Evolutionary conservation across 2,888 invertebrate species (phyloP).

Genomic region (Eupithecia dodoneata): DNA sequence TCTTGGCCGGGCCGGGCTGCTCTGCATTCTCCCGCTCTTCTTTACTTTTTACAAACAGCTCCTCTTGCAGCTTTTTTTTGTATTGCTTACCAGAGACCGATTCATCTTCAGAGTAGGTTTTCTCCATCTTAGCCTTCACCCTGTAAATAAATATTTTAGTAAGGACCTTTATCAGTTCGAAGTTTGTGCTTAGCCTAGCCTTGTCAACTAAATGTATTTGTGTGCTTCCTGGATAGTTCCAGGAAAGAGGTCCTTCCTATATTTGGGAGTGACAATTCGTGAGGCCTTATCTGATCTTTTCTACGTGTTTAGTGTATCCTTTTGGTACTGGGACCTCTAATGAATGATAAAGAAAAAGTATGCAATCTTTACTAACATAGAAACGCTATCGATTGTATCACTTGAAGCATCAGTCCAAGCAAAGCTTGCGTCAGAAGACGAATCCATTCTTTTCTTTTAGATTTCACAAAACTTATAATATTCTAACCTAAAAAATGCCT

Average conservation of each 20-base stretch:
- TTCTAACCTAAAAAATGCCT: background rate
- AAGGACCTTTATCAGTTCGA: background rate
- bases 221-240: no score
- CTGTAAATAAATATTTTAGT: constrained; percentile 25
- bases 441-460: constrained; percentile 33
- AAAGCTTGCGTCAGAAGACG: constrained; percentile 41
- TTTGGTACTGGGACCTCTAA: background rate
- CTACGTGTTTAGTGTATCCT: no score
- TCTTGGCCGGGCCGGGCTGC: constrained; percentile 5
- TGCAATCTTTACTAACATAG: constrained; percentile 25
- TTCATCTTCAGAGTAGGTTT: constrained; percentile 32
- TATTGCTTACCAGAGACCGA: constrained; percentile 37
- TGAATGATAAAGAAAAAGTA: background rate
- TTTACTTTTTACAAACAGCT: constrained; percentile 22
- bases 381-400: constrained; percentile 30
- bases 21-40: background rate
- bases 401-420: constrained; percentile 42
- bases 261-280: no score
- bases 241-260: no score
- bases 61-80: constrained; percentile 38
- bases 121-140: constrained; percentile 20
- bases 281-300: no score
- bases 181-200: background rate
- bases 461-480: background rate
- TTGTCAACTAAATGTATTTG: background rate